Percentiles rank a stretch among this genome's conserved stretches.
phyloP scores from a whole-genome alignment of 1,140 invertebrate genomes.

The Lucilia sericata region DNA sequence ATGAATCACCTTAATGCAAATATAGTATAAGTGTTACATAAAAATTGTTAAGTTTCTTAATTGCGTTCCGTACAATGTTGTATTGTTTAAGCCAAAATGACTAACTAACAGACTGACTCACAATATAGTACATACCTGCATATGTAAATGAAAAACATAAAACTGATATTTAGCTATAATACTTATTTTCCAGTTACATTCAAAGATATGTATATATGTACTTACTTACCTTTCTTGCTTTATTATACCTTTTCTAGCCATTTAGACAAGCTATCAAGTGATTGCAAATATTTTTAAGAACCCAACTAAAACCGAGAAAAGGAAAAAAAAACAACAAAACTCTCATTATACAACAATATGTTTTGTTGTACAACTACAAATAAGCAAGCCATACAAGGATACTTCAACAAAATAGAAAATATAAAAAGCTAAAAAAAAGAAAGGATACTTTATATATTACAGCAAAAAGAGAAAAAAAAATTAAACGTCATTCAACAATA shows the following conservation, averaged over 20 bases:
- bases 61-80: neutral
- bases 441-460: neutral
- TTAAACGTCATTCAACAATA: neutral
- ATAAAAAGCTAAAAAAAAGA: neutral
- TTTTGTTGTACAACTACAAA: neutral
- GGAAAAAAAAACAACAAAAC: neutral
- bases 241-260: neutral
- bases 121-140: no score
- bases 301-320: neutral
- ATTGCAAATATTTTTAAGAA: slow-evolving; percentile 11
- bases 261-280: neutral
- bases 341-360: neutral
- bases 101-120: neutral
- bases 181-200: neutral
- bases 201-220: neutral
- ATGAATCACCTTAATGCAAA: no score
- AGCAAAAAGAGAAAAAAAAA: neutral
- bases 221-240: neutral
- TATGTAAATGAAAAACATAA: no score
- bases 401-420: neutral
- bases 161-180: no score
- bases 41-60: neutral
- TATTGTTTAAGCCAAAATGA: neutral
- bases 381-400: neutral
- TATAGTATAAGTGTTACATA: no score